phyloP scores from a whole-genome alignment of 2,113 vertebrate genomes.

The Coptodon bakossiorum region DNA sequence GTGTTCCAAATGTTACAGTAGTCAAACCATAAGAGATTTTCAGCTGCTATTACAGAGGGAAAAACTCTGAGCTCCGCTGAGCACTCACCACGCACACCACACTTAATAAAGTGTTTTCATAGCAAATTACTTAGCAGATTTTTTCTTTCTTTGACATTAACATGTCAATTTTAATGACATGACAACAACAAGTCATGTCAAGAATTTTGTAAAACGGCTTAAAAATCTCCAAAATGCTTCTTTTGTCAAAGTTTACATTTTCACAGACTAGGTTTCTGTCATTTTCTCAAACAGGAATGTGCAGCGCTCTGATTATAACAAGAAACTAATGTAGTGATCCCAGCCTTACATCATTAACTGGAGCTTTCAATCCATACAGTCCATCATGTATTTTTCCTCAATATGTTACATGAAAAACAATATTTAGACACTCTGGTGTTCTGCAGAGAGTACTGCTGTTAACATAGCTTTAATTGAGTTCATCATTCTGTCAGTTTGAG shows the following conservation, averaged over 20 bases:
- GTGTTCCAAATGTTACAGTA: neutral
- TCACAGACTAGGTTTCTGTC: neutral
- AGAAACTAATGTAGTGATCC: neutral
- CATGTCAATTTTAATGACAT: neutral
- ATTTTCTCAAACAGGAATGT: neutral
- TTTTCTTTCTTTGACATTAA: neutral
- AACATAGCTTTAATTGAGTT: neutral
- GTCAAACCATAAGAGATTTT: neutral
- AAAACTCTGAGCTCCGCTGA: neutral
- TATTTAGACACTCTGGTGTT: neutral
- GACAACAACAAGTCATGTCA: neutral
- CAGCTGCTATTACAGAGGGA: neutral
- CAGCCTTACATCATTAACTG: neutral
- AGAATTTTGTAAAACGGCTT: neutral
- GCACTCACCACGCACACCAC: neutral
- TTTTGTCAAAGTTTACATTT: neutral
- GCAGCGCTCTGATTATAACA: neutral
- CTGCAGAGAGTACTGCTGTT: neutral
- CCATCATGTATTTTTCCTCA: neutral
- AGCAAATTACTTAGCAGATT: neutral
- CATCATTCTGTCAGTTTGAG: neutral
- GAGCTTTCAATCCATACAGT: neutral
- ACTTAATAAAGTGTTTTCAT: neutral
- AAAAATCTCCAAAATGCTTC: neutral
- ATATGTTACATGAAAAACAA: neutral